Percentiles rank a stretch among this genome's conserved stretches.
Conservation (phyloP, 35 echinoderm and acorn worm species). For the Ophiothrix spiculata region DNA sequence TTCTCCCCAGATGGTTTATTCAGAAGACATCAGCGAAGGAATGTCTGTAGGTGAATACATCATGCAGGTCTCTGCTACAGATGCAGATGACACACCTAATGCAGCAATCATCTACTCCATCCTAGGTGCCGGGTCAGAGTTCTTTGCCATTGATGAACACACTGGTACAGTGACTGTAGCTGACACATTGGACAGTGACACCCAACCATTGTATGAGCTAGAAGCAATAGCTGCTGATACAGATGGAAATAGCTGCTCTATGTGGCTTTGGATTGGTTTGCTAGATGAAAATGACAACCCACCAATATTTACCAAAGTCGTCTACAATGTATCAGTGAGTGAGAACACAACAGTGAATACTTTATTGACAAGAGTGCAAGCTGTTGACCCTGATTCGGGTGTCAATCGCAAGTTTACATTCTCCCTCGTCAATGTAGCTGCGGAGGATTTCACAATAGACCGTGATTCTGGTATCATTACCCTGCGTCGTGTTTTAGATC, state of each 20-base stretch:
- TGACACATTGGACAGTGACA: constrained; percentile 64
- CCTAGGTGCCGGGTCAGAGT: constrained; percentile 61
- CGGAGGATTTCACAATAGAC: constrained; percentile 69
- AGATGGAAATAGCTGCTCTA: constrained; percentile 50
- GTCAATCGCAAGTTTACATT: constrained; percentile 70
- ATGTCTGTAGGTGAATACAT: constrained; percentile 62
- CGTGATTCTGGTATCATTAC: constrained; percentile 75
- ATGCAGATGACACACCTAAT: constrained; percentile 68
- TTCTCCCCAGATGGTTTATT: constrained; percentile 82
- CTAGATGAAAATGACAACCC: constrained; percentile 90
- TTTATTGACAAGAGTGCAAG: constrained; percentile 82
- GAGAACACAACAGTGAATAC: constrained; percentile 91
- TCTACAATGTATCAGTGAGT: constrained; percentile 80
- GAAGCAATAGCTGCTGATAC: constrained; percentile 74
- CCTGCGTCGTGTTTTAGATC: constrained; percentile 57
- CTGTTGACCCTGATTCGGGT: constrained; percentile 83
- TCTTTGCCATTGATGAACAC: constrained; percentile 62
- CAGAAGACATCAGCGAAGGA: constrained; percentile 69
- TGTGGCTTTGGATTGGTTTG: constrained; percentile 59
- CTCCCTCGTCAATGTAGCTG: constrained; percentile 42
- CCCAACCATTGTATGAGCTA: constrained; percentile 50
- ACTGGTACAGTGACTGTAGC: constrained; percentile 46
- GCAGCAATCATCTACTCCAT: constrained; percentile 64
- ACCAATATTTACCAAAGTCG: constrained; percentile 53
- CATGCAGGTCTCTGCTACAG: constrained; percentile 61